A percentile compares a stretch with the other conserved stretches of the same genome.
Evolutionary conservation across 2,113 vertebrate species (phyloP).

Genomic region (Condylura cristata): DNA sequence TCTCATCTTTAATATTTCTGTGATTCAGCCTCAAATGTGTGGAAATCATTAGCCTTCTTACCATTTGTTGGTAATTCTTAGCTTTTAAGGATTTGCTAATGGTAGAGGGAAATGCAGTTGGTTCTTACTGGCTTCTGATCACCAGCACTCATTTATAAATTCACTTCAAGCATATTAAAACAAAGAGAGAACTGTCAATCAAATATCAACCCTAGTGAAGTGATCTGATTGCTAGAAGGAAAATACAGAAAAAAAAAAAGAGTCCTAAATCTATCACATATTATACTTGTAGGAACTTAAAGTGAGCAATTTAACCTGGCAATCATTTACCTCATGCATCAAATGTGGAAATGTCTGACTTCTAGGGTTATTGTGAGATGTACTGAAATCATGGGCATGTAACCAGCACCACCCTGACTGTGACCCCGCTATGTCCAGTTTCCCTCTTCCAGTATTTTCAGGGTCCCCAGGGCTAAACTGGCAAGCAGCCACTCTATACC

Average conservation of each 20-base stretch:
- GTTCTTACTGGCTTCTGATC: background rate
- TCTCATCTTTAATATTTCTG: background rate
- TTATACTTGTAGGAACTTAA: background rate
- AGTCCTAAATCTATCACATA: background rate
- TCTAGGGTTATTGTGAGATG: background rate
- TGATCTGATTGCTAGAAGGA: background rate
- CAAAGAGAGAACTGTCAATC: background rate
- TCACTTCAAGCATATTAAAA: background rate
- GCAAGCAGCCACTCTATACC: background rate
- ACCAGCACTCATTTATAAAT: background rate
- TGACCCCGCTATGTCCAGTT: background rate
- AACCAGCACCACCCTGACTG: background rate
- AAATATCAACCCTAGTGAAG: background rate
- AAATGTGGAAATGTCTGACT: background rate
- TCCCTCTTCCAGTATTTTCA: background rate
- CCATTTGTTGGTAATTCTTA: rapidly evolving
- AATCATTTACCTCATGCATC: background rate
- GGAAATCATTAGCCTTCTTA: background rate
- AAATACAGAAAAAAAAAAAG: background rate
- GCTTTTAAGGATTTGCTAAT: background rate
- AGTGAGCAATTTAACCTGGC: background rate
- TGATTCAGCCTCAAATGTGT: background rate
- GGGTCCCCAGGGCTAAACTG: background rate
- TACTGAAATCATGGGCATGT: background rate
- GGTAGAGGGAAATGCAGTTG: background rate